phyloP scores from a whole-genome alignment of 2,888 invertebrate genomes.

The Chrysina gloriosa region DNA sequence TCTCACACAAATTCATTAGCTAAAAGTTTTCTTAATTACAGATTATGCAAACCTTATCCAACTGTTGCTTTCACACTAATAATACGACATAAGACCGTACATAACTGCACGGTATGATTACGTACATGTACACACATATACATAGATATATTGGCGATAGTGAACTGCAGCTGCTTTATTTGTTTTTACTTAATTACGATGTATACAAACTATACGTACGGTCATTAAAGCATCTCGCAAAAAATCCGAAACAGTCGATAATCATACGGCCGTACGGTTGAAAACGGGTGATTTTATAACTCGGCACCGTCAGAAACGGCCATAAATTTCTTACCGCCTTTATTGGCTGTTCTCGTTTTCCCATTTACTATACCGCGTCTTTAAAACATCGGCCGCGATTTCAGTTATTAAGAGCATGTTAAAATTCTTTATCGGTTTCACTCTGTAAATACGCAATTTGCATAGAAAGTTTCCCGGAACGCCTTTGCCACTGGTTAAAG shows the following conservation, averaged over 20 bases:
- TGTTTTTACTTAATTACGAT: slow-evolving; percentile 29
- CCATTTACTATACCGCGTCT: slow-evolving; percentile 12
- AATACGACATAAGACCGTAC: not conserved
- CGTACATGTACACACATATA: not conserved
- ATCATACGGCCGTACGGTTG: slow-evolving; percentile 18
- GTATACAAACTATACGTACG: slow-evolving; percentile 3
- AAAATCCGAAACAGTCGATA: slow-evolving; percentile 31
- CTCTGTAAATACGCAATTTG: slow-evolving; percentile 25
- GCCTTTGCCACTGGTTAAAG: not conserved
- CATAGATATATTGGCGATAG: not conserved
- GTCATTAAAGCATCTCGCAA: slow-evolving; percentile 12
- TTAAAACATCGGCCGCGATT: slow-evolving; percentile 17
- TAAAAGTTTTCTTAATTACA: not conserved
- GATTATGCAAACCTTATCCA: not conserved
- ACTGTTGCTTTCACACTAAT: not conserved
- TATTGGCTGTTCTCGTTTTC: slow-evolving; percentile 26
- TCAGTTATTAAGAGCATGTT: slow-evolving; percentile 30
- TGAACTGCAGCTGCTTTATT: slow-evolving; percentile 9
- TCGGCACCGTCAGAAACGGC: slow-evolving; percentile 17
- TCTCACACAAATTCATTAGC: no score
- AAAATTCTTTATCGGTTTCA: slow-evolving; percentile 19
- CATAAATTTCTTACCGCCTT: slow-evolving; percentile 29
- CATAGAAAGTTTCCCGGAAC: slow-evolving; percentile 23
- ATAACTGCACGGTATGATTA: not conserved
- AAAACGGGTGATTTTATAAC: slow-evolving; percentile 29